Conservation (phyloP, 2,888 invertebrate species). For the Heliconius hortense region DNA sequence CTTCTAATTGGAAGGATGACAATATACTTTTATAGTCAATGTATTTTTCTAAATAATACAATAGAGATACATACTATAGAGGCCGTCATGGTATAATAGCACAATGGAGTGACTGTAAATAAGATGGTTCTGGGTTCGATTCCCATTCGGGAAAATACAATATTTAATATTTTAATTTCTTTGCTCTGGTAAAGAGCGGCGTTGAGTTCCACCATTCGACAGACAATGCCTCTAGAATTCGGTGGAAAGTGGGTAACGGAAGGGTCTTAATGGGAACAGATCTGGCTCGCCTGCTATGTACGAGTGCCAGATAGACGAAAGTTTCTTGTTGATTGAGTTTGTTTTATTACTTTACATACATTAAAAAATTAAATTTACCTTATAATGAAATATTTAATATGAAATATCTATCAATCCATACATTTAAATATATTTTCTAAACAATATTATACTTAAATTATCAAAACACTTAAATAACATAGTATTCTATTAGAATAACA, state of each 20-base stretch:
- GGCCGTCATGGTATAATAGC: background rate
- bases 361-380: no score
- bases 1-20: conserved; percentile 45
- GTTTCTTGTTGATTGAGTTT: no score
- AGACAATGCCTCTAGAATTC: background rate
- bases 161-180: background rate
- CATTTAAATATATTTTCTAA: background rate
- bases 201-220: background rate
- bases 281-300: no score
- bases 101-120: background rate
- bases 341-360: no score
- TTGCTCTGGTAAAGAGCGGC: background rate
- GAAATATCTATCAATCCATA: no score
- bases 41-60: background rate
- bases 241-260: background rate
- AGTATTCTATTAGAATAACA: conserved; percentile 63
- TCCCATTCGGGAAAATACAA: no score
- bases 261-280: no score
- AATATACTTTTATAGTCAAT: conserved; percentile 23
- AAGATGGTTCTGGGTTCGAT: background rate
- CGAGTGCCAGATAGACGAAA: no score
- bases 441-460: background rate
- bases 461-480: conserved; percentile 3
- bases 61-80: background rate
- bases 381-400: background rate